Evolutionary conservation across 2,888 invertebrate genomes (phyloP), one percentile per base, ranked within the genome.

Genomic region (Caenorhabditis sulstoni): DNA sequence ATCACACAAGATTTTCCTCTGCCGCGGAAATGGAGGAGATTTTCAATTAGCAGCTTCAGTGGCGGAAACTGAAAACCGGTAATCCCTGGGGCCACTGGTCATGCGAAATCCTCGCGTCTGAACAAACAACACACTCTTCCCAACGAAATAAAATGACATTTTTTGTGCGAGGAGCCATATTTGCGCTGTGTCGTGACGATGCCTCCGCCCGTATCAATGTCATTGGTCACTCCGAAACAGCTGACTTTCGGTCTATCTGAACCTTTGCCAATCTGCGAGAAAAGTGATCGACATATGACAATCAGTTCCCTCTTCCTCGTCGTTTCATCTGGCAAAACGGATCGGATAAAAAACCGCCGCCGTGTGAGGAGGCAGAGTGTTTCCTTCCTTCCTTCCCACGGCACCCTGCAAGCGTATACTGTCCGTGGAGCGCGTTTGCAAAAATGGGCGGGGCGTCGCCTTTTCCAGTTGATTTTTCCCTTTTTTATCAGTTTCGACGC

Each of bases 111-210:
- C 35, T 35, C 35, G 29, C 39, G 55, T 53, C 55, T 47, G 70
- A 70, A 64, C 57, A 71, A 71, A 71, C 62, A 71, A 20, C n/a
- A 70, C 45, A 53, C 16, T 44, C 29, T 58, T 45, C 14, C 29
- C 23, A 23, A 61, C 53, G 52, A 45, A 37, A 45, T 39, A n/a
- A 55, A 55, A 49, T 57, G 47, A 57, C 23, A 57, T 62, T 61
- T 70, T 70, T 61, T 35, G 61, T 35, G 20, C 39, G 41, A 12
- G 23, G 39, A 50, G 22, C 71, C 57, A 62, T 71, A 71, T 71
- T 71, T 71, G 71, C 71, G 49, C 52, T 55, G 71, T 55, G 71
- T 71, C 71, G 71, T 71, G 71, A 71, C 64, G 49, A 23, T 7
- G 3, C 29, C 29, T 7, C 29, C 29, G 29, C 29, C 29, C 62